Base-by-base conservation (phyloP, 2,888 invertebrate species). In the Heliconius charithonia region DNA sequence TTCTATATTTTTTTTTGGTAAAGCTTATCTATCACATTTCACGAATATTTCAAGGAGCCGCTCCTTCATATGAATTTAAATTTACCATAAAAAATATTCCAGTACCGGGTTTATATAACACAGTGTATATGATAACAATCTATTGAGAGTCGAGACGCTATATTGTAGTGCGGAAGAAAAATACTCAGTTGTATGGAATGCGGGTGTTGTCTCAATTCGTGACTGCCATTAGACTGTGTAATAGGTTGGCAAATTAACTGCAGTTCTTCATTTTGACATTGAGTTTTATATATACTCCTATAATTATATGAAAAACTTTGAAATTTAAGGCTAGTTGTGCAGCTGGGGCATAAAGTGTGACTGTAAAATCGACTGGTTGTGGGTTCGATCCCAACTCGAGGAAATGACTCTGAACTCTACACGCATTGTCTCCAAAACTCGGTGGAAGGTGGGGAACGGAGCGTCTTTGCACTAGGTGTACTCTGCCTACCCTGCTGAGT, bases 161-260 rank as follows among this genome's bases (percentile, higher is more conserved):
- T 75, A 71, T 78, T 79, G 41, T 80, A 79, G 75, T 79, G 77
- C 81, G 82, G 82, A 83, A 82, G 82, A 81, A 81, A 77, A 80
- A 80, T 78, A 77, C 72, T 77, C 78, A 77, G 81, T 37, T 81
- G 81, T 80, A 70, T 81, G 84, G 84, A 85, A 84, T 82, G 83
- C 84, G 82, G 84, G 80, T 81, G 83, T 82, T 81, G 81, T 82
- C 79, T 83, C 82, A 83, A 83, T 83, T 83, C 83, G 84, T 84
- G 83, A 84, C 85, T 82, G 75, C 77, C 76, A 79, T 83, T 82
- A 82, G 79, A 81, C 80, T 81, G 72, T 78, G 82, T 82, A 81
- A 82, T 82, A 76, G 75, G 77, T 69, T 79, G 51, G 79, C 73
- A 79, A 81, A 79, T 78, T 79, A 22, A 74, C 74, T 73, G 70